Evolutionary conservation across 2,797 vertebrate genomes (phyloP).

Genomic region (Crenichthys baileyi): DNA sequence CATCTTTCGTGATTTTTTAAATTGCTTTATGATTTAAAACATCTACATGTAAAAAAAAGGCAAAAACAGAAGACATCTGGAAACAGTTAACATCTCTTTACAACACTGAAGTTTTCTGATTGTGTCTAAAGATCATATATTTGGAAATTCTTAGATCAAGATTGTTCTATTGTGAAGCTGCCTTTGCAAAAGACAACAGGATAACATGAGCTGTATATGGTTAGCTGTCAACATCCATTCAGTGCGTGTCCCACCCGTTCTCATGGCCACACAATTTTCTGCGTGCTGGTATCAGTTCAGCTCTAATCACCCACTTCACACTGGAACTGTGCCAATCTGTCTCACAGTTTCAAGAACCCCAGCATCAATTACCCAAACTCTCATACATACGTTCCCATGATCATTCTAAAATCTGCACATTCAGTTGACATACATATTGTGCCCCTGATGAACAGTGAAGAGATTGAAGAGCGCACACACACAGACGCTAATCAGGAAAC

Average conservation of each 20-base stretch:
- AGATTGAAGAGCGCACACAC: conserved; percentile 21
- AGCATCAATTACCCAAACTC: conserved; percentile 71
- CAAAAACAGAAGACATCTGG: too few relatives aligned
- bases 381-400: conserved; percentile 62
- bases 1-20: background rate
- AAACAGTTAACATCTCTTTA: background rate
- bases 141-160: background rate
- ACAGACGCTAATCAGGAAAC: conserved; percentile 5
- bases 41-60: background rate
- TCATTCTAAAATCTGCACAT: conserved; percentile 43
- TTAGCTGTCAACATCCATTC: conserved; percentile 38
- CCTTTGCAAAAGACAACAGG: conserved; percentile 1
- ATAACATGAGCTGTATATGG: conserved; percentile 15
- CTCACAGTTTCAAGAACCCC: conserved; percentile 62
- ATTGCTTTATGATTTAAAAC: background rate
- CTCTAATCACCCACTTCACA: conserved; percentile 47
- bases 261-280: conserved; percentile 51
- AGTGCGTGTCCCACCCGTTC: conserved; percentile 27
- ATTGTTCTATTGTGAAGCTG: background rate
- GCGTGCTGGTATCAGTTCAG: conserved; percentile 39
- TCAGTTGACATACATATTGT: conserved; percentile 18
- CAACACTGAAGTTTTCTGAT: background rate
- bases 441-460: background rate
- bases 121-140: background rate
- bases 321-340: conserved; percentile 61